Base-by-base conservation (phyloP, 1,140 invertebrate species). In the Drosophila orosa region DNA sequence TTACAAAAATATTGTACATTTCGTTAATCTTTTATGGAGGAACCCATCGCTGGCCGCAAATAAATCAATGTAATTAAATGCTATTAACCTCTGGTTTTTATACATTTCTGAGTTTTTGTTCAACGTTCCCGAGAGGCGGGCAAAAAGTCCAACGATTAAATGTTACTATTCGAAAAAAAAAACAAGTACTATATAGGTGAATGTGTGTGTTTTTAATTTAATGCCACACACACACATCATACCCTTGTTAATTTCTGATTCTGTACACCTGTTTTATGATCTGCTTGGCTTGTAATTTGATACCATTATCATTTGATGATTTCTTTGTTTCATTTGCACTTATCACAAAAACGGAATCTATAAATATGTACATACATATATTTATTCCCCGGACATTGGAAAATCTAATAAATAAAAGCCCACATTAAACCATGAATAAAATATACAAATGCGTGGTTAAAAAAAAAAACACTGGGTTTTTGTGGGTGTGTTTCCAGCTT, bases 61-160 rank as follows among this genome's bases (percentile, higher is more conserved):
- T 83, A 79, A 83, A 83, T 83, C 80, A 83, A 83, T 83, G 73
- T 83, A 83, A 83, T 83, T 83, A 83, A 83, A 83, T 71, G 69
- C 52, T 69, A 60, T 83, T 83, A 62, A 77, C 55, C 37, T 24
- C 22, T 50, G 24, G 24, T 31, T 58, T 72, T 56, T 72, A 58
- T 58, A 58, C 27, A 13, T 35, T 40, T 35, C 48, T 45, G 24
- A 61, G 39, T 63, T 54, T 54, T 48, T 37, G 44, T 9, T 24
- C 15, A 9, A n/a, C 35, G 2, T 37, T 37, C 19, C 31, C 22
- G 15, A 19, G n/a, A 17, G 13, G 5, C 19, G 27, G 1, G 24
- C n/a, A 58, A 62, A 62, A 40, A 54, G 24, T n/a, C 0, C 13
- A 10, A 22, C 25, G 22, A 60, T 63, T 60, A 60, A 63, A 61